phyloP scores from a whole-genome alignment of 2,797 vertebrate genomes.

The Steatocranus sp. region DNA sequence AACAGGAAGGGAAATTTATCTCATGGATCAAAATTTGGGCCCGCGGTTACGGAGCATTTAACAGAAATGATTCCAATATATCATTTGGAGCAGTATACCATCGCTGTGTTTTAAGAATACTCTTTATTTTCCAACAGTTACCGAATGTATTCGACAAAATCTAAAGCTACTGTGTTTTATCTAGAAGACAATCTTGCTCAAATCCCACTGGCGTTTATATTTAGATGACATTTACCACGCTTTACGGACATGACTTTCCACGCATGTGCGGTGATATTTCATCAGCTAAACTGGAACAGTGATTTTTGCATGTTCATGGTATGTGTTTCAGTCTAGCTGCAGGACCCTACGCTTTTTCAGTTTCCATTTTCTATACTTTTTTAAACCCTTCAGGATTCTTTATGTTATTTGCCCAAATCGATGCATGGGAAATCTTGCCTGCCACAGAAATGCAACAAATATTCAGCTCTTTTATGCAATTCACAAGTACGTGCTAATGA shows the following conservation, averaged over 20 bases:
- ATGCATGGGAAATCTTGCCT: neutral
- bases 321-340: constrained; percentile 7
- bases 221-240: neutral
- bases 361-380: constrained; percentile 38
- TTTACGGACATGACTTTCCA: neutral
- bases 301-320: constrained; percentile 20
- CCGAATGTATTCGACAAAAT: neutral
- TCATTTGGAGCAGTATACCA: neutral
- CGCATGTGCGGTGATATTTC: neutral
- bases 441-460: neutral
- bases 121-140: neutral
- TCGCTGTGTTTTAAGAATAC: neutral
- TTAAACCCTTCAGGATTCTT: neutral
- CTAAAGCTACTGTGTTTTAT: neutral
- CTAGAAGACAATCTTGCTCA: neutral
- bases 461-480: neutral
- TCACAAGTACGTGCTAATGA: neutral
- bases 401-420: neutral
- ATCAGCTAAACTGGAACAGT: neutral
- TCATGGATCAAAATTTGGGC: neutral
- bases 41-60: neutral
- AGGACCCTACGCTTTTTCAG: constrained; percentile 38
- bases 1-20: constrained; percentile 37
- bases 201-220: neutral
- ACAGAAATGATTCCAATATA: neutral